phyloP scores from a whole-genome alignment of 2,797 vertebrate species.

The Manis crassicaudata region DNA sequence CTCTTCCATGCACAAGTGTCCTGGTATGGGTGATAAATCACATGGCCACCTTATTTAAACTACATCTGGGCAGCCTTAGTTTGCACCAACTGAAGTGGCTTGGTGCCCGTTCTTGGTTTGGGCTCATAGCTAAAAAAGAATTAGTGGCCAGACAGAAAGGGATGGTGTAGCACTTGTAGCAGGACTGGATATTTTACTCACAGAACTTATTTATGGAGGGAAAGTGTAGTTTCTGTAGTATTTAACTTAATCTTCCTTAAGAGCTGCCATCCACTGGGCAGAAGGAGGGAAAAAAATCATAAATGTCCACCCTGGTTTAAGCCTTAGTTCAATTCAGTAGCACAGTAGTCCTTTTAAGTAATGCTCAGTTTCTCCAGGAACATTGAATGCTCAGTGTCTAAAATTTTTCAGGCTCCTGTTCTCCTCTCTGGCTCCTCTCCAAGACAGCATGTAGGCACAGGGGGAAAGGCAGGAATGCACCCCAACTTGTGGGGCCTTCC shows the following conservation, averaged over 20 bases:
- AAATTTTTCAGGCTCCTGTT: not conserved
- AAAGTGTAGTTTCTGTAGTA: constrained; percentile 67
- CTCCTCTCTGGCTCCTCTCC: not conserved
- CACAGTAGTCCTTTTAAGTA: constrained; percentile 42
- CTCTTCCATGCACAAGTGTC: not conserved
- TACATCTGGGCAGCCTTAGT: not conserved
- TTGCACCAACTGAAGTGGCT: not conserved
- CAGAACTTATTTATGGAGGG: constrained; percentile 55
- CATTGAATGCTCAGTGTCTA: not conserved
- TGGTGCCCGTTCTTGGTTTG: not conserved
- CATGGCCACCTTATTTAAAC: not conserved
- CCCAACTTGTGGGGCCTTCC: not conserved
- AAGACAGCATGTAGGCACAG: rapidly evolving
- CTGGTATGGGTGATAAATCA: not conserved
- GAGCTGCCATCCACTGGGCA: constrained; percentile 49
- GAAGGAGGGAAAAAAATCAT: constrained; percentile 65
- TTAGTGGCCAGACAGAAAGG: not conserved
- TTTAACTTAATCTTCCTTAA: constrained; percentile 74
- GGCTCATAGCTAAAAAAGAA: not conserved
- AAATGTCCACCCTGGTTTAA: constrained; percentile 72
- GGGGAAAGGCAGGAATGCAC: rapidly evolving
- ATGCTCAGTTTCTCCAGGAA: not conserved
- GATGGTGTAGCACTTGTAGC: not conserved
- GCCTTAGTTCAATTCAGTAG: constrained; percentile 43
- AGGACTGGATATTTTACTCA: constrained; percentile 37